Evolutionary conservation across 1,140 invertebrate species (phyloP).

Genomic region (Calliopsis andreniformis): DNA sequence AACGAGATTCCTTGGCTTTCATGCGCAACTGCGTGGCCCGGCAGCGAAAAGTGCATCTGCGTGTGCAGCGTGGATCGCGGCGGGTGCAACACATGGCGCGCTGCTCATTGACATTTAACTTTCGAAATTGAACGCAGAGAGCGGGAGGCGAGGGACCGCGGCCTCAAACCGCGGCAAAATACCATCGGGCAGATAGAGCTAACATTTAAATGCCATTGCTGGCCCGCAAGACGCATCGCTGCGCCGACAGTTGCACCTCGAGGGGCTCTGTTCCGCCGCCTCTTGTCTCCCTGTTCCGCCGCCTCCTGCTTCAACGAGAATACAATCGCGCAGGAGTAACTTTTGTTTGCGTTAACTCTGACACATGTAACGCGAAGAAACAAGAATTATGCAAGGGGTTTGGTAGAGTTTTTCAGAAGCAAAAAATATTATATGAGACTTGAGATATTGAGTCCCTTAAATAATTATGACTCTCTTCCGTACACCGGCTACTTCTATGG

Average conservation of each 20-base stretch:
- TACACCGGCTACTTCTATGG: too few species aligned
- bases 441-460: too few species aligned
- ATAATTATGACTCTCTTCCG: too few species aligned
- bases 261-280: conserved; percentile 26
- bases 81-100: conserved; percentile 25
- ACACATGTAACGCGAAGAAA: too few species aligned
- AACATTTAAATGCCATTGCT: conserved; percentile 75
- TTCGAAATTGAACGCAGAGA: conserved; percentile 70
- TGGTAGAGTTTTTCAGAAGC: too few species aligned
- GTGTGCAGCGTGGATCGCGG: conserved; percentile 16
- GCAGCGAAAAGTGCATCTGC: conserved; percentile 34
- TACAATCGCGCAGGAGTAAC: too few species aligned
- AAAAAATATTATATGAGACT: too few species aligned
- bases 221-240: conserved; percentile 51
- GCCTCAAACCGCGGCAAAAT: conserved; percentile 64
- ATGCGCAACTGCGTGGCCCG: background rate
- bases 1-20: conserved; percentile 9
- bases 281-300: background rate
- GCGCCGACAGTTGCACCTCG: conserved; percentile 45
- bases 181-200: conserved; percentile 69
- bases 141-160: conserved; percentile 37
- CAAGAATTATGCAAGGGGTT: too few species aligned
- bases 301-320: too few species aligned
- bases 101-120: conserved; percentile 75
- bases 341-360: too few species aligned